phyloP scores from a whole-genome alignment of 2,113 vertebrate species.

The Calyptomena viridis region DNA sequence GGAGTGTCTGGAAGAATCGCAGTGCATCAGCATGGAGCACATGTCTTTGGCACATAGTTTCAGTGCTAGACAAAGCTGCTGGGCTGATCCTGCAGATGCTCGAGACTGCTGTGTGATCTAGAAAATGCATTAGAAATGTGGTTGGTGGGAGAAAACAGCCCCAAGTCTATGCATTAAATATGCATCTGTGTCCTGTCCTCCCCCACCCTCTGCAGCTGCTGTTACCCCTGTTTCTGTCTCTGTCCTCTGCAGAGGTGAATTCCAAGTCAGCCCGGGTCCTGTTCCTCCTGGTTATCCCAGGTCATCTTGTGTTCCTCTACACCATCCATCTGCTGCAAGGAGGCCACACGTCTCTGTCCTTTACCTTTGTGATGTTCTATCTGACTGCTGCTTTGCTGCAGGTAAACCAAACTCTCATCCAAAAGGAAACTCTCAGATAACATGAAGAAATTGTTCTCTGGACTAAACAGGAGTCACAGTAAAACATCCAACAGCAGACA shows the following conservation, averaged over 20 bases:
- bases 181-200: background rate
- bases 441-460: background rate
- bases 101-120: background rate
- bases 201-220: background rate
- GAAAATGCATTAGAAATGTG: background rate
- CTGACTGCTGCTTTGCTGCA: slow-evolving; percentile 86
- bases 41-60: background rate
- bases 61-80: slow-evolving; percentile 25
- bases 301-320: slow-evolving; percentile 90
- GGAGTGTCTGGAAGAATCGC: background rate
- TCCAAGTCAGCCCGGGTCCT: slow-evolving; percentile 90
- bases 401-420: slow-evolving; percentile 69
- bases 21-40: background rate
- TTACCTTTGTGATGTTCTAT: slow-evolving; percentile 83
- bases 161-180: background rate
- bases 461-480: background rate
- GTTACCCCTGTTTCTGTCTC: background rate
- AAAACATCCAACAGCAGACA: background rate
- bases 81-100: background rate
- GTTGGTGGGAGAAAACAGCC: background rate
- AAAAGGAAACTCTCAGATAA: background rate
- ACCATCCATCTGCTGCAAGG: slow-evolving; percentile 86
- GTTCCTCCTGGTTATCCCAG: slow-evolving; percentile 87
- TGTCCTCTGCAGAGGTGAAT: slow-evolving; percentile 81
- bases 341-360: slow-evolving; percentile 72